Conservation (phyloP, 2,113 vertebrate species). For the Prochilodus magdalenae region DNA sequence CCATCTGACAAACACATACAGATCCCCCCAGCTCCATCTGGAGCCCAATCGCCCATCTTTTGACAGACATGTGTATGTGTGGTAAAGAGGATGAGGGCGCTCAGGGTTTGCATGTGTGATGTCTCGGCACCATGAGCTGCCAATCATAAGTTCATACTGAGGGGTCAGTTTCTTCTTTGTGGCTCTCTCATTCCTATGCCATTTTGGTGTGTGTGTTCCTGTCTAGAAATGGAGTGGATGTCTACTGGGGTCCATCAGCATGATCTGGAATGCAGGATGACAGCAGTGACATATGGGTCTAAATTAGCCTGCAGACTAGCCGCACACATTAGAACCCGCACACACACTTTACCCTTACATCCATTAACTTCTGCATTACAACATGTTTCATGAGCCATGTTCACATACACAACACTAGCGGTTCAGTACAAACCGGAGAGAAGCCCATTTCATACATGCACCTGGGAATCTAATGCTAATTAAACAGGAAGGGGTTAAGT, state of each 20-base stretch:
- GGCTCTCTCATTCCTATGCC: not conserved
- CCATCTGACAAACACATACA: constrained; percentile 19
- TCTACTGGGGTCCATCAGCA: constrained; percentile 27
- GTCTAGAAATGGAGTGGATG: constrained; percentile 9
- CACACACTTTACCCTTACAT: not conserved
- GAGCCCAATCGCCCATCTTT: too few relatives aligned
- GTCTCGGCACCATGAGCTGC: constrained; percentile 21
- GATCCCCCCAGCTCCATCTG: not conserved
- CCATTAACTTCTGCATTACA: too few relatives aligned
- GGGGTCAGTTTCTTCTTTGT: not conserved
- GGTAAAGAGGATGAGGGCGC: not conserved
- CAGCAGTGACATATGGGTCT: constrained; percentile 25
- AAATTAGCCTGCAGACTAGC: constrained; percentile 22
- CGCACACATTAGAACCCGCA: constrained; percentile 14
- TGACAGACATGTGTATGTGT: not conserved
- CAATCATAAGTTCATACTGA: constrained; percentile 32
- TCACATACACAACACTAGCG: too few relatives aligned
- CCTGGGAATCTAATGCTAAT: too few relatives aligned
- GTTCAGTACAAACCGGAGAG: too few relatives aligned
- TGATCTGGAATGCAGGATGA: constrained; percentile 28
- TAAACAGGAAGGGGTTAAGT: too few relatives aligned
- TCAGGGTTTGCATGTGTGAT: constrained; percentile 4
- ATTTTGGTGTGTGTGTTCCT: constrained; percentile 14
- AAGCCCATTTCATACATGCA: too few relatives aligned
- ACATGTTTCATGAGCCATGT: too few relatives aligned